Conservation (phyloP, 2,113 vertebrate species). For the Spilogale gracilis region DNA sequence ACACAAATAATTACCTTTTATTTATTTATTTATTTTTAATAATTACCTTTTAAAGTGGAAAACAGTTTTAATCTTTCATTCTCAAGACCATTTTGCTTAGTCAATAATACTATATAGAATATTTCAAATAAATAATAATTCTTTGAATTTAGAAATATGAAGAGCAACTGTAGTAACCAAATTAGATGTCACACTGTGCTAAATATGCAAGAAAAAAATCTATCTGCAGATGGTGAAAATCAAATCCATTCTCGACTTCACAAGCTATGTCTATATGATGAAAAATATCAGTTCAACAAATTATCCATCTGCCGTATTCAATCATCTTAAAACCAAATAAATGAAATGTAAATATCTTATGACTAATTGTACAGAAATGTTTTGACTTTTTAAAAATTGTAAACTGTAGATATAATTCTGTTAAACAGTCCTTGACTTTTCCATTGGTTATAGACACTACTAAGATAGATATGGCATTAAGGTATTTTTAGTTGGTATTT, state of each 20-base stretch:
- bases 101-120: neutral
- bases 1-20: neutral
- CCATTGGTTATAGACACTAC: neutral
- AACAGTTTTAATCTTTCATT: neutral
- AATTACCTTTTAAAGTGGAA: neutral
- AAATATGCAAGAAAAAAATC: conserved; percentile 73
- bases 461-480: neutral
- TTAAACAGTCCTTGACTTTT: neutral
- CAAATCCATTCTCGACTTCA: conserved; percentile 77
- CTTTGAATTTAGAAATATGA: conserved; percentile 69
- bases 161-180: conserved; percentile 71
- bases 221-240: conserved; percentile 79
- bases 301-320: conserved; percentile 66
- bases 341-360: conserved; percentile 57
- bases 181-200: conserved; percentile 70
- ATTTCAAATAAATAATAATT: conserved; percentile 64
- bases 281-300: conserved; percentile 76
- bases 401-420: neutral
- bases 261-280: conserved; percentile 70
- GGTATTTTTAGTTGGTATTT: neutral
- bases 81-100: neutral
- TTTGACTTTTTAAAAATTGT: conserved; percentile 43
- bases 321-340: conserved; percentile 59
- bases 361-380: conserved; percentile 1
- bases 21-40: neutral